Evolutionary conservation across 2,888 invertebrate species (phyloP).

Genomic region (Athripsodes cinereus): DNA sequence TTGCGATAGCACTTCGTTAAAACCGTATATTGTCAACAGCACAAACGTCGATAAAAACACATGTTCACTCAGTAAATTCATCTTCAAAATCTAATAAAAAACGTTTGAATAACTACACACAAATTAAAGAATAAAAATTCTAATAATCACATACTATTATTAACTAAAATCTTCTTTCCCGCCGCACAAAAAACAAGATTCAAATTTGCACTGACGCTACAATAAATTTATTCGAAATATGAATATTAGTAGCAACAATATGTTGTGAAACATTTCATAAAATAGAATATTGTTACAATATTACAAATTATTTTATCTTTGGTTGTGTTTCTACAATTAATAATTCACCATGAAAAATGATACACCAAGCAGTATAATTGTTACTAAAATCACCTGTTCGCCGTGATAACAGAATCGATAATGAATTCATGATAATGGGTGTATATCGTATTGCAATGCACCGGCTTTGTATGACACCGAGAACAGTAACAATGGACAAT

Average conservation of each 20-base stretch:
- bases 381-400: constrained; percentile 2
- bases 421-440: background rate
- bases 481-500: constrained; percentile 6
- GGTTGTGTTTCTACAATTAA: background rate
- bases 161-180: too few species aligned
- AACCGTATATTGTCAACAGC: background rate
- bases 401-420: constrained; percentile 12
- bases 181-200: too few species aligned
- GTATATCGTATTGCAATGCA: too few species aligned
- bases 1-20: background rate
- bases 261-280: too few species aligned
- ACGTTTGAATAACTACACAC: too few species aligned
- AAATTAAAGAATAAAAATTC: background rate
- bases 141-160: too few species aligned
- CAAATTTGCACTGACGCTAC: too few species aligned
- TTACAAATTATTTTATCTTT: background rate
- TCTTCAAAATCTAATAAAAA: too few species aligned
- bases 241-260: too few species aligned
- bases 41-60: background rate
- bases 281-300: background rate
- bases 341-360: background rate
- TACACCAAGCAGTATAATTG: background rate
- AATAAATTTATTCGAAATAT: too few species aligned
- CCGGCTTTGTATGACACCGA: background rate
- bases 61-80: too few species aligned